Evolutionary conservation across 2,888 invertebrate genomes (phyloP), one percentile per base, ranked within the genome.

Genomic region (Globia sparganii): DNA sequence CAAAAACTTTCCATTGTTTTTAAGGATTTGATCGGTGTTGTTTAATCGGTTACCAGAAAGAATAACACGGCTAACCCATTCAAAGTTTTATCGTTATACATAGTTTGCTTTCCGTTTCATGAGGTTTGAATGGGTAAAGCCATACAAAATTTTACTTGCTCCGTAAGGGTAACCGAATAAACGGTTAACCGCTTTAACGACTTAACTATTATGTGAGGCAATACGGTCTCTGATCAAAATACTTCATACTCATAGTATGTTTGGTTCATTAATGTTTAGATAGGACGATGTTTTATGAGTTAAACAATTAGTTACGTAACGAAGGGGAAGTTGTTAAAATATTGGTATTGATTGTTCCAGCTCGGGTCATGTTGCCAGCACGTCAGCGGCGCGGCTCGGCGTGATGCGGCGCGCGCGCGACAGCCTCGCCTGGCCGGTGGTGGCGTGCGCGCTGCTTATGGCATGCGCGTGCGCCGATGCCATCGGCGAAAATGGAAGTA

Each of bases 281-380:
- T n/a, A 70, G 28, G 31, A 69, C 69, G 59, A 70, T 70, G 49
- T 81, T 59, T 43, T 46, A 59, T 64, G n/a, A 72, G 34, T 66
- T 28, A 61, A 72, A 76, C 64, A 67, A 46, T 70, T 49, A 71
- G 31, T 64, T 43, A 64, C 64, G 61, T 75, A 68, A 73, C 73
- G 74, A 66, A 53, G 59, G 67, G 70, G 70, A 76, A 74, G 61
- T 81, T 73, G 28, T 58, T 81, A 72, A 46, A 81, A 72, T 76
- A 79, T 62, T 75, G 66, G 67, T 83, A 65, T 76, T 86, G 74
- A 81, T 92, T 90, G 90, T 94, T 93, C 0, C 91, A 96, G 96
- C 93, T 94, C 94, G 93, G 93, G 94, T 90, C 92, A 96, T 96
- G 95, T 88, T 92, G 93, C 90, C 91, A 89, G 88, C 86, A 81